Evolutionary conservation across 2,888 invertebrate species (phyloP).

Genomic region (Zootermopsis nevadensis): DNA sequence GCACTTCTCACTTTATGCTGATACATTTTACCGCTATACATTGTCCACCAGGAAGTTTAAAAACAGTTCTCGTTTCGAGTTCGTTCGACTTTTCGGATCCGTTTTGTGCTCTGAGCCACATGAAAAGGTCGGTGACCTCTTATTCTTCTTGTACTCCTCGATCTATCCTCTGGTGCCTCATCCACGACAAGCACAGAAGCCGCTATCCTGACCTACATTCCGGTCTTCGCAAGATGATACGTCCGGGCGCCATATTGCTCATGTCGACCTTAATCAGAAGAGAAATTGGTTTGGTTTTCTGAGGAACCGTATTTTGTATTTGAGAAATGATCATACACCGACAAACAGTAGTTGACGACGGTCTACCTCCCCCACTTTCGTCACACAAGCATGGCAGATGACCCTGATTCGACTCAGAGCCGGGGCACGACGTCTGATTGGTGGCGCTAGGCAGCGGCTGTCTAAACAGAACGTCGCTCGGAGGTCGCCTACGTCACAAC

Average conservation of each 20-base stretch:
- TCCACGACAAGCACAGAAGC: background rate
- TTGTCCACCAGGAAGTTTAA: too few relatives aligned
- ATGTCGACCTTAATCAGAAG: background rate
- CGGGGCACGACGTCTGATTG: too few relatives aligned
- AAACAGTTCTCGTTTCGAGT: background rate
- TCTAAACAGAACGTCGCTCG: too few relatives aligned
- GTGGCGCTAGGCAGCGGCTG: too few relatives aligned
- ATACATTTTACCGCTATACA: too few relatives aligned
- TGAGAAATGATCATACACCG: too few relatives aligned
- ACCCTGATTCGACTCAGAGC: background rate
- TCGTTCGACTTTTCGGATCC: conserved; percentile 1
- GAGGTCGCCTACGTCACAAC: too few relatives aligned
- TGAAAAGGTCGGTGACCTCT: conserved; percentile 6
- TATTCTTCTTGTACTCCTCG: background rate
- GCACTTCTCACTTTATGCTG: too few relatives aligned
- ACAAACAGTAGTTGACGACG: background rate
- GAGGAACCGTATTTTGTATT: background rate
- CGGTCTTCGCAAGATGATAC: background rate
- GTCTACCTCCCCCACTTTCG: background rate
- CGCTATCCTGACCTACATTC: background rate
- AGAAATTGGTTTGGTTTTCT: background rate
- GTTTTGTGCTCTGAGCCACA: conserved; percentile 5
- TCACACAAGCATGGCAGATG: background rate
- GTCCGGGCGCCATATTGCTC: background rate
- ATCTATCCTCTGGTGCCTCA: background rate